Evolutionary conservation across 1,140 invertebrate genomes (phyloP).

Genomic region (Episyrphus balteatus): DNA sequence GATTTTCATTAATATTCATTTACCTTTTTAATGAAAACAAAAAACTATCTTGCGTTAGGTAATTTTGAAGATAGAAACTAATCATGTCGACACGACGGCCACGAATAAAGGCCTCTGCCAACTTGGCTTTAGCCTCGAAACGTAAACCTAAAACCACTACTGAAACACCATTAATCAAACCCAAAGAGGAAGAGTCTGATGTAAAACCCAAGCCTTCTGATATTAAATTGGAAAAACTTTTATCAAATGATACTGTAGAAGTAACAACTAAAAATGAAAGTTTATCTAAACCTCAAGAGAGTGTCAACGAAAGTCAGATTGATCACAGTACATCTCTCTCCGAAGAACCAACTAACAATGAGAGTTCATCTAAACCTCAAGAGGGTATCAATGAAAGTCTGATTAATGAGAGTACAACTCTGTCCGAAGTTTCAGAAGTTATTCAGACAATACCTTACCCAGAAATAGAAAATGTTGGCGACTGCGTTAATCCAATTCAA

Average conservation of each 20-base stretch:
- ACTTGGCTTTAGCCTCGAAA: slow-evolving; percentile 20
- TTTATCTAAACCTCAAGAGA: not conserved
- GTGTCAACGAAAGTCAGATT: not conserved
- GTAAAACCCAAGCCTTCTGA: slow-evolving; percentile 4
- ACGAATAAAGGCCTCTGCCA: slow-evolving; percentile 42
- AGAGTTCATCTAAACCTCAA: not conserved
- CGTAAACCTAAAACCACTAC: slow-evolving; percentile 12
- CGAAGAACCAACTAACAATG: not conserved
- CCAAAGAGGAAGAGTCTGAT: slow-evolving; percentile 5
- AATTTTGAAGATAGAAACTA: not conserved
- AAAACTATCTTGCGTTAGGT: too few relatives aligned
- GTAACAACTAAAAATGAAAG: not conserved
- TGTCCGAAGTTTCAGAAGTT: too few relatives aligned
- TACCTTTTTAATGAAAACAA: too few relatives aligned
- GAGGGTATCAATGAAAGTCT: not conserved
- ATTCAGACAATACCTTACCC: too few relatives aligned
- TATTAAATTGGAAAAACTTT: slow-evolving; percentile 7
- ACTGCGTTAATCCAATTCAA: too few relatives aligned
- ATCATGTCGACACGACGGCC: slow-evolving; percentile 38
- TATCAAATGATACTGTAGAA: not conserved
- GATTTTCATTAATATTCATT: too few relatives aligned
- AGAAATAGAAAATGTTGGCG: too few relatives aligned
- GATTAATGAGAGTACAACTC: too few relatives aligned
- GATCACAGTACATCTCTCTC: not conserved
- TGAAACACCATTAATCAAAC: slow-evolving; percentile 1